phyloP scores from a whole-genome alignment of 2,888 invertebrate genomes.

The Tortrix viridana region DNA sequence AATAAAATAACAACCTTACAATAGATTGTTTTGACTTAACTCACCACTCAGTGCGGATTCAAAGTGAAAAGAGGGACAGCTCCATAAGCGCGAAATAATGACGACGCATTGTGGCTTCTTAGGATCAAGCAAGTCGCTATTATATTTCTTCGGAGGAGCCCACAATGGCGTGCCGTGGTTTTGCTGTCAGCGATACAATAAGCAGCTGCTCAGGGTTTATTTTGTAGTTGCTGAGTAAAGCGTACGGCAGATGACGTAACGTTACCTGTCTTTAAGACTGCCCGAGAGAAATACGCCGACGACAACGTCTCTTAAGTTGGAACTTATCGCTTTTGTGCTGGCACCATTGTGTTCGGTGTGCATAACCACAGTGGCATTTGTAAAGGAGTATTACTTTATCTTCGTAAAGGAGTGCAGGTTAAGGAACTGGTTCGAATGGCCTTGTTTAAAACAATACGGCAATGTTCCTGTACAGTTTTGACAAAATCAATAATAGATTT shows the following conservation, averaged over 20 bases:
- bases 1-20: slow-evolving; percentile 1
- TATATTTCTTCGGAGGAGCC: slow-evolving; percentile 73
- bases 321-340: slow-evolving; percentile 56
- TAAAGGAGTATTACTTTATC: slow-evolving; percentile 15
- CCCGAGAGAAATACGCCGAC: slow-evolving; percentile 46
- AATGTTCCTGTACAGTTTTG: slow-evolving; percentile 3
- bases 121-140: slow-evolving; percentile 78
- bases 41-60: slow-evolving; percentile 47
- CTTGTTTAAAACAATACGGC: background rate
- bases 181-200: slow-evolving; percentile 79
- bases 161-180: slow-evolving; percentile 74
- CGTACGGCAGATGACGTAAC: slow-evolving; percentile 65
- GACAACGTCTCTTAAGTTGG: slow-evolving; percentile 54
- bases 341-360: slow-evolving; percentile 30
- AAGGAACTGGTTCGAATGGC: no score
- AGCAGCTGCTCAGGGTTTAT: slow-evolving; percentile 71
- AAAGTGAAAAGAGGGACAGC: slow-evolving; percentile 57
- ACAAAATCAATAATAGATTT: slow-evolving; percentile 30
- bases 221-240: slow-evolving; percentile 65
- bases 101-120: slow-evolving; percentile 72
- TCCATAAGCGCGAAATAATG: slow-evolving; percentile 72
- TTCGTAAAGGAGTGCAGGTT: background rate
- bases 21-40: slow-evolving; percentile 53
- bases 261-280: slow-evolving; percentile 64
- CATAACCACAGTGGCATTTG: slow-evolving; percentile 29